phyloP scores from a whole-genome alignment of 2,113 vertebrate species.

The Emydura subglobosa region DNA sequence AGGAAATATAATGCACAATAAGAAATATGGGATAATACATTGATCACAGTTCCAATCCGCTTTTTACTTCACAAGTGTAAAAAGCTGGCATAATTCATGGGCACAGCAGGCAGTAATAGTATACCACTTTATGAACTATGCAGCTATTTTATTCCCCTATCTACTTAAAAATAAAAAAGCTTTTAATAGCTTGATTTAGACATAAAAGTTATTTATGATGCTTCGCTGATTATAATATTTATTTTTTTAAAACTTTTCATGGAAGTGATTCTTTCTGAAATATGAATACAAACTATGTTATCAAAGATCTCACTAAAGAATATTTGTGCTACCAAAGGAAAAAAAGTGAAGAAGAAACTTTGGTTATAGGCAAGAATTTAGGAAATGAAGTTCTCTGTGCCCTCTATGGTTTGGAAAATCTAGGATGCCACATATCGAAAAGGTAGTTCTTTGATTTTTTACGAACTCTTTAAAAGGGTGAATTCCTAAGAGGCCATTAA shows the following conservation, averaged over 20 bases:
- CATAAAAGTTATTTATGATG: slow-evolving; percentile 86
- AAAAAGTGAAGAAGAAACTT: slow-evolving; percentile 29
- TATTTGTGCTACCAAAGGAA: not conserved
- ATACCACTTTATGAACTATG: slow-evolving; percentile 84
- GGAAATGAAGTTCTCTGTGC: slow-evolving; percentile 10
- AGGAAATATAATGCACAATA: slow-evolving; percentile 83
- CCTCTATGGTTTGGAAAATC: not conserved
- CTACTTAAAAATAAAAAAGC: slow-evolving; percentile 87
- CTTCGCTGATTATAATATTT: slow-evolving; percentile 82
- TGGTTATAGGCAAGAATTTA: slow-evolving; percentile 19
- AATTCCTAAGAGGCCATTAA: slow-evolving; percentile 41
- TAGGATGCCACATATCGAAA: slow-evolving; percentile 1
- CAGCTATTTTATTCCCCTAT: slow-evolving; percentile 84
- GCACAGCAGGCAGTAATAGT: slow-evolving; percentile 86
- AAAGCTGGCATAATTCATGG: slow-evolving; percentile 84
- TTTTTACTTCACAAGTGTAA: slow-evolving; percentile 84
- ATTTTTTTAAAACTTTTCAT: slow-evolving; percentile 77
- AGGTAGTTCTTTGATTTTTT: not conserved
- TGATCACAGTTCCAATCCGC: slow-evolving; percentile 82
- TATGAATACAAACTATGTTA: slow-evolving; percentile 55
- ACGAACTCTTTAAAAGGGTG: slow-evolving; percentile 42
- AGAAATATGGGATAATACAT: slow-evolving; percentile 86
- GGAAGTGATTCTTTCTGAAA: slow-evolving; percentile 74
- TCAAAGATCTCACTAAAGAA: slow-evolving; percentile 35
- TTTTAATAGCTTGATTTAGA: slow-evolving; percentile 86